Evolutionary conservation across 92 coral and sea anemone species (phyloP), one percentile per base, ranked within the genome.

Genomic region (Desmophyllum pertusum): DNA sequence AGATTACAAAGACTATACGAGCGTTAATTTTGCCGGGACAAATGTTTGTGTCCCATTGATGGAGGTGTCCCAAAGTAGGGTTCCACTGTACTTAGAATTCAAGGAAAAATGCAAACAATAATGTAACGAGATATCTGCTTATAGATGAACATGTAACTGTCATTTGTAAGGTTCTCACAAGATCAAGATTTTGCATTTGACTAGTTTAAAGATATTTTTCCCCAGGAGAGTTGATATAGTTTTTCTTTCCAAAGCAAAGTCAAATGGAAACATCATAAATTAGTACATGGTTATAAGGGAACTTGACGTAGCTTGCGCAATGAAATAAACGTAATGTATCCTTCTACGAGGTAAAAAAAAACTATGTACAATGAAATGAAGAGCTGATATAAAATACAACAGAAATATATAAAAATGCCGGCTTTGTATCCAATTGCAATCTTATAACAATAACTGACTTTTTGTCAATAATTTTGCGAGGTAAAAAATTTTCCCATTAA

Each of bases 401-500:
- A 36, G 10, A 14, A 57, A 17, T 25, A 9, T n/a, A n/a, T 38
- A 31, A 77, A 77, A 77, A 39, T 15, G 70, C 15, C 37, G 33
- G 45, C 35, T 23, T 10, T 77, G 62, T 40, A 30, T 40, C 70
- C 70, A 57, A 59, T 39, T 77, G 70, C 70, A 57, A 61, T 62
- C 36, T 63, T 30, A 27, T 78, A 78, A 78, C 83, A 6, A 31
- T 75, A 48, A 63, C n/a, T n/a, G n/a, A 63, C 70, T 27, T 61
- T 31, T 42, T 17, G 53, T 61, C 59, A 61, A 79, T 66, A 62
- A 41, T 40, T 62, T 61, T 78, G 82, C 30, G 39, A 66, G 62
- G 50, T 79, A 68, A 80, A 80, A 80, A 80, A n/a, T n/a, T 80
- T 69, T 68, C 48, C 76, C 84, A 45, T 36, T 66, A 7, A n/a